Evolutionary conservation across 2,888 invertebrate genomes (phyloP), one percentile per base, ranked within the genome.

Genomic region (Ditula angustiorana): DNA sequence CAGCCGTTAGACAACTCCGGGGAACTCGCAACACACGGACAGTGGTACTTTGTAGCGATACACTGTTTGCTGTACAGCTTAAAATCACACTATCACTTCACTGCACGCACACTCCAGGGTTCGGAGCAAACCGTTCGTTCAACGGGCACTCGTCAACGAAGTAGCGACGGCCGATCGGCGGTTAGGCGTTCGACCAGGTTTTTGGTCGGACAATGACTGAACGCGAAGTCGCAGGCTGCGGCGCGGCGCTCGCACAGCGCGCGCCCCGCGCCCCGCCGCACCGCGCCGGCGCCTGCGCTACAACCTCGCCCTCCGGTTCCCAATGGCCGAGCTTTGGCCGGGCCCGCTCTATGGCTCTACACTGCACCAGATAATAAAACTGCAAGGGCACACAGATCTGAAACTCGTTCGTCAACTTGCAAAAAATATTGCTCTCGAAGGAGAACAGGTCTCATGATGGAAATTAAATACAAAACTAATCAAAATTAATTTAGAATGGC

Each of bases 51-150:
- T 84, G 80, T 85, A 90, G 92, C 85, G 82, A 91, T 92, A 92
- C 92, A 92, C 91, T 85, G 81, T 80, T 78, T 77, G 79, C 83
- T 88, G 90, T 92, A 92, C 83, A 78, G 88, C 92, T 41, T 86
- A 87, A 83, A 92, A 91, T 89, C 89, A 91, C 92, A 92, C 92
- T 79, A 86, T 89, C 92, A 92, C 91, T 81, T 75, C 92, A 92
- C 92, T 87, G 79, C 88, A 91, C 88, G 84, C 83, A 80, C 80
- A 85, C 90, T 88, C 88, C 86, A 81, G 73, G 77, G 81, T 75
- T 81, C 77, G 83, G 85, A 87, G 87, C 81, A 74, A 80, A 85
- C 86, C 85, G 87, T 85, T 87, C 83, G 81, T 75, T 80, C 83
- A 85, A 87, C 87, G 86, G 87, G 82, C 87, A 87, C 90, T 85